Evolutionary conservation across 2,797 vertebrate species (phyloP), one percentile per base, ranked within the genome.

Genomic region (Mastacembelus armatus): DNA sequence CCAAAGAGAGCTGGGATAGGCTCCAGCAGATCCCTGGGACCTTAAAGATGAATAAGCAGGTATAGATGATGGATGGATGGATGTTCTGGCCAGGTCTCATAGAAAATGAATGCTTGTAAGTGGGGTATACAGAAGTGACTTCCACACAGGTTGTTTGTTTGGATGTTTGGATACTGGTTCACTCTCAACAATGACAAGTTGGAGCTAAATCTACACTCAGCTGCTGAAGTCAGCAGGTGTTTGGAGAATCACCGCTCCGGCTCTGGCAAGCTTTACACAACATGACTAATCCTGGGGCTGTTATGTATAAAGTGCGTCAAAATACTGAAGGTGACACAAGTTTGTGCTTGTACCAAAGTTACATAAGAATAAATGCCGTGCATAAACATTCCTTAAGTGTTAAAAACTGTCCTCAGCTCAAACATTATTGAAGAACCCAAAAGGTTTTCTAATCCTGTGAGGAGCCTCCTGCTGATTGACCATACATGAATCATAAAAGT

Each of bases 231-330:
- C 47, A 60, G 65, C 65, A 55, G 50, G 59, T 54, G 56, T 55
- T 55, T 35, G 4, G 33, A 70, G 57, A 54, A n/a, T 26, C 48
- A 45, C 19, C 19, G 18, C 22, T 33, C 44, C 12, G 42, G 48
- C 60, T 56, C 54, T 64, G 64, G 59, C 55, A 51, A n/a, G 52
- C 35, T 40, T 16, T 12, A 21, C 21, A 18, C 50, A 36, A 14
- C 51, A 27, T 79, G 71, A 78, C 76, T 78, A 66, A 66, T 39
- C 35, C 63, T 63, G 56, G 45, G 29, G 38, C 16, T 40, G 49
- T 49, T 45, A 30, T 10, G 9, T 44, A 36, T 54, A 10, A 50
- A 45, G 21, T 74, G 45, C 71, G 58, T 70, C 66, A 62, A 59
- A 47, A 45, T 19, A 58, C 21, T 14, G 52, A 45, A 32, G 18